Evolutionary conservation across 2,797 vertebrate genomes (phyloP), one percentile per base, ranked within the genome.

Genomic region (Macroramphosus scolopax): DNA sequence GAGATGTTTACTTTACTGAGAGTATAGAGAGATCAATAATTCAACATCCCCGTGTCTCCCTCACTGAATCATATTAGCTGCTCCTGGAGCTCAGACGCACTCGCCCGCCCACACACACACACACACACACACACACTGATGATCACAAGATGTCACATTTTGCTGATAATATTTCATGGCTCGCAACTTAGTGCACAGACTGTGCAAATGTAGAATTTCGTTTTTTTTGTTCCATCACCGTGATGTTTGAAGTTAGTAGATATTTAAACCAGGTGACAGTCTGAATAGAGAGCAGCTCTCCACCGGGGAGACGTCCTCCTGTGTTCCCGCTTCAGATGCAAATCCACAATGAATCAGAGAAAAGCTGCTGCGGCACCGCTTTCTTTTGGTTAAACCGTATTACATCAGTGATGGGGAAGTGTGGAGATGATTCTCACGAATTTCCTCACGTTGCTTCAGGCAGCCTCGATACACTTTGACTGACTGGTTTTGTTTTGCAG

Each of bases 1-100:
- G n/a, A n/a, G 20, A 22, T 22, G 26, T 41, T 17, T 26, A 28
- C 28, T 38, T 29, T 33, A 31, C 11, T 43, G n/a, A 26, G 11
- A n/a, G 6, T 17, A 15, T 13, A 31, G 25, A 29, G 7, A 6
- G 16, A 59, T 68, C 17, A 47, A 42, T 55, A 51, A 68, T 51
- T 62, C 42, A 62, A 17, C 42, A 37, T 38, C 11, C 8, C 5
- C n/a, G 37, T 14, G 30, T 51, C 10, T 52, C 42, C 33, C 9
- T 17, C 35, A 17, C 44, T 2, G 50, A 50, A 50, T 7, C 42
- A 49, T 24, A 51, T 29, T 15, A 8, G 22, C 35, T 33, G 24
- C 5, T 9, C 10, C 18, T 32, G 36, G 26, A 24, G 33, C 34
- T 24, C 25, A 52, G 17, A 16, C 0, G 5, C 18, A 44, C 16